Evolutionary conservation across 2,113 vertebrate genomes (phyloP), one percentile per base, ranked within the genome.

Genomic region (Bagarius yarrelli): DNA sequence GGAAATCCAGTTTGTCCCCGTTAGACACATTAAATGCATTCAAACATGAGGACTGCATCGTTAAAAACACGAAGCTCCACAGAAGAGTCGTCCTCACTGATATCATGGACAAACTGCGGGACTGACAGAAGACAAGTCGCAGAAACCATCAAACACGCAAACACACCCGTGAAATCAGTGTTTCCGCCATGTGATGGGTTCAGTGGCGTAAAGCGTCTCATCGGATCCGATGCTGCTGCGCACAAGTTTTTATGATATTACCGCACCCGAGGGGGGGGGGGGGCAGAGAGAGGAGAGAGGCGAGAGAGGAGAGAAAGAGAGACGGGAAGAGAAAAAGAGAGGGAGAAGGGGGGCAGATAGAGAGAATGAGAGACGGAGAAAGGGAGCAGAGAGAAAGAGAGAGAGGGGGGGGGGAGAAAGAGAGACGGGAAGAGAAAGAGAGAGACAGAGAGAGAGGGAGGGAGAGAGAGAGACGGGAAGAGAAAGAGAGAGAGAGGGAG

Each of bases 241-340:
- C 27, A 52, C 47, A 73, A 73, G 70, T 73, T 73, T 73, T 32
- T 73, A 73, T 73, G 27, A 55, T 13, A 15, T 15, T 12, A 53
- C 70, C 47, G 70, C 70, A 32, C 70, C 44, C 44, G 47, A 50
- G 69, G 27, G 47, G 50, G 69, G 25, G n/a, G 44, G 36, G n/a
- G 60, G 5, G 27, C 15, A 25, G 16, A 19, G 6, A 8, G 9
- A 8, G 9, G 52, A 53, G 11, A 53, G 16, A 15, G 16, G 9
- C 3, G 9, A 15, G 9, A 8, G 13, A 15, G 9, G 52, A 53
- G 52, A 53, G 47, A 50, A 50, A 8, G 13, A 50, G n/a, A n/a
- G n/a, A n/a, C n/a, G n/a, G 13, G n/a, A n/a, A 19, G 16, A 27
- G 59, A n/a, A n/a, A n/a, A n/a, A 27, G 9, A 27, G 59, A 9